phyloP scores from a whole-genome alignment of 2,888 invertebrate genomes.

The Phortica okadai region DNA sequence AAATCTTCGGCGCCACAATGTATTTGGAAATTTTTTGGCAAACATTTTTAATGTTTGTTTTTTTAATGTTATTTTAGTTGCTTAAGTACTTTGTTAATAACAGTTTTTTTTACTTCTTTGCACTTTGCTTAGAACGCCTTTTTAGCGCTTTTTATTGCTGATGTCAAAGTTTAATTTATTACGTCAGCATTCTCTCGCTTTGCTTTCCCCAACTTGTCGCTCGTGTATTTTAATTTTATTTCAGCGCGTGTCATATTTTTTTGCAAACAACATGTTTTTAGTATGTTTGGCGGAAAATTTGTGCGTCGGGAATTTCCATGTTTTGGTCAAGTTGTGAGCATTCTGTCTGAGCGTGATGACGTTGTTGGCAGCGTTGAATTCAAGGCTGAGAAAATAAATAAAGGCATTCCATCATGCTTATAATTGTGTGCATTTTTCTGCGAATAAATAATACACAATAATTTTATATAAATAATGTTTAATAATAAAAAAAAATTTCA shows the following conservation, averaged over 20 bases:
- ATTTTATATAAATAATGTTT: too few relatives aligned
- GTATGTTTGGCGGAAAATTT: background rate
- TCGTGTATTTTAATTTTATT: background rate
- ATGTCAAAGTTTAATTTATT: background rate
- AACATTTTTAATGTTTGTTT: background rate
- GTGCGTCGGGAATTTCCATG: background rate
- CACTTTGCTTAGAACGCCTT: background rate
- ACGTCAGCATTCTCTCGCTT: background rate
- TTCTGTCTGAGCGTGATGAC: slow-evolving; percentile 3
- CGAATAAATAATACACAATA: too few relatives aligned
- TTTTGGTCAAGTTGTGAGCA: background rate
- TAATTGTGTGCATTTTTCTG: too few relatives aligned
- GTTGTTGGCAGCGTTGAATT: too few relatives aligned
- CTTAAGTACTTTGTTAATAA: background rate
- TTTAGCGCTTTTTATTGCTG: background rate
- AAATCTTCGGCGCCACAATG: background rate
- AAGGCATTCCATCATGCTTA: too few relatives aligned
- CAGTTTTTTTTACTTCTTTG: background rate
- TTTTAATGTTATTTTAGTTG: background rate
- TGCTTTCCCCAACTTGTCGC: background rate
- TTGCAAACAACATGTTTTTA: background rate
- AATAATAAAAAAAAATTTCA: too few relatives aligned
- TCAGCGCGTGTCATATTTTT: background rate
- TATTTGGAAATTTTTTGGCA: background rate
- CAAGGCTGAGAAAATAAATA: too few relatives aligned